phyloP scores from a whole-genome alignment of 2,113 vertebrate genomes.

The Lutjanus erythropterus region DNA sequence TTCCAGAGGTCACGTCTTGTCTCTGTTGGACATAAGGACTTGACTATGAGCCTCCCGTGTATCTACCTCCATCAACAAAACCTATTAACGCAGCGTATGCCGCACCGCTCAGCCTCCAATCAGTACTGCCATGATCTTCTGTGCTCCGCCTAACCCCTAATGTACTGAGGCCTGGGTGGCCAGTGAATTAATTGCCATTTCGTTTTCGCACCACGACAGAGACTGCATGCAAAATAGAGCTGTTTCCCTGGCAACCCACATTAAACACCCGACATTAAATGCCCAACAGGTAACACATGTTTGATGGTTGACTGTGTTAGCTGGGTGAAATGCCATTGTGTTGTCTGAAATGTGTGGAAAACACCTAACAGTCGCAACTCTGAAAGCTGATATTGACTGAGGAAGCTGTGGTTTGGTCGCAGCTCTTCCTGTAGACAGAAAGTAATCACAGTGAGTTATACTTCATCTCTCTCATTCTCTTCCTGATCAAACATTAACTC shows the following conservation, averaged over 20 bases:
- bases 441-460: conserved; percentile 42
- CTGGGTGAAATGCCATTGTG: conserved; percentile 36
- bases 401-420: conserved; percentile 49
- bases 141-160: conserved; percentile 29
- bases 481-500: conserved; percentile 64
- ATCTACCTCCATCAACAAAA: conserved; percentile 30
- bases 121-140: conserved; percentile 23
- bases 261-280: conserved; percentile 12
- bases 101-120: conserved; percentile 28
- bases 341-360: conserved; percentile 58
- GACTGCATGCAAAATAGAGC: conserved; percentile 48
- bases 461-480: conserved; percentile 35
- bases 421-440: conserved; percentile 50
- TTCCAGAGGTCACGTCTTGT: conserved; percentile 2
- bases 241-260: conserved; percentile 43
- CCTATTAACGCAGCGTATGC: conserved; percentile 17
- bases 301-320: conserved; percentile 17
- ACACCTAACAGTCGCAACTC: conserved; percentile 49
- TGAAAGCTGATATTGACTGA: conserved; percentile 49
- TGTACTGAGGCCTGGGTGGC: conserved; percentile 17
- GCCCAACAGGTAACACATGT: conserved; percentile 20
- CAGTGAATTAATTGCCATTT: conserved; percentile 57
- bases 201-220: conserved; percentile 26
- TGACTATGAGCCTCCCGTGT: neutral
- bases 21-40: conserved; percentile 1